These are phyloP conservation scores for Mycteria americana DNA, from an alignment of 2,797 vertebrate genomes.

Conservation along the genomic window DNA sequence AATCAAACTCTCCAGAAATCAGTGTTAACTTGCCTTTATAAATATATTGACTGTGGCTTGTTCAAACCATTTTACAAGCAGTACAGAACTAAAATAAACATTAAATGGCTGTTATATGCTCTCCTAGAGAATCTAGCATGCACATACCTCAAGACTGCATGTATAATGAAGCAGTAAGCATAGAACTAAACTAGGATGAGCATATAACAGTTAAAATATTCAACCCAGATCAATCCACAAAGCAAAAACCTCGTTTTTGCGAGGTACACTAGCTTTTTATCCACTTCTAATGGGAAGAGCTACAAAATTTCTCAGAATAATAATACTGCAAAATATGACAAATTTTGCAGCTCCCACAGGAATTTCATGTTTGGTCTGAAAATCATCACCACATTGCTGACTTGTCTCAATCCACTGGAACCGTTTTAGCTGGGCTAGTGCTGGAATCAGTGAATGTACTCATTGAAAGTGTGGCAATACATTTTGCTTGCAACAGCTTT, in stretches of 20 bases:
- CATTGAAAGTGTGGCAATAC: background rate
- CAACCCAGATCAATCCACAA: background rate
- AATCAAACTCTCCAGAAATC: background rate
- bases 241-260: background rate
- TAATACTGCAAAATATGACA: background rate
- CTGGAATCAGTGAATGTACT: background rate
- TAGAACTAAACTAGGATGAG: background rate
- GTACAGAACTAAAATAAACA: background rate
- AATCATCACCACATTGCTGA: background rate
- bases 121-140: background rate
- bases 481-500: background rate
- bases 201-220: background rate
- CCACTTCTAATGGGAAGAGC: background rate
- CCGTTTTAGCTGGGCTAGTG: background rate
- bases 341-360: background rate
- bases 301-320: background rate
- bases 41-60: background rate
- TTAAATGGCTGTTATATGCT: background rate
- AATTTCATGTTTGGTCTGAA: background rate
- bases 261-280: background rate
- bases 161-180: background rate
- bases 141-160: background rate
- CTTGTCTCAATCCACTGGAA: background rate
- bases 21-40: background rate
- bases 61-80: background rate